Evolutionary conservation across 1,140 invertebrate genomes (phyloP).

Genomic region (Cherax quadricarinatus): DNA sequence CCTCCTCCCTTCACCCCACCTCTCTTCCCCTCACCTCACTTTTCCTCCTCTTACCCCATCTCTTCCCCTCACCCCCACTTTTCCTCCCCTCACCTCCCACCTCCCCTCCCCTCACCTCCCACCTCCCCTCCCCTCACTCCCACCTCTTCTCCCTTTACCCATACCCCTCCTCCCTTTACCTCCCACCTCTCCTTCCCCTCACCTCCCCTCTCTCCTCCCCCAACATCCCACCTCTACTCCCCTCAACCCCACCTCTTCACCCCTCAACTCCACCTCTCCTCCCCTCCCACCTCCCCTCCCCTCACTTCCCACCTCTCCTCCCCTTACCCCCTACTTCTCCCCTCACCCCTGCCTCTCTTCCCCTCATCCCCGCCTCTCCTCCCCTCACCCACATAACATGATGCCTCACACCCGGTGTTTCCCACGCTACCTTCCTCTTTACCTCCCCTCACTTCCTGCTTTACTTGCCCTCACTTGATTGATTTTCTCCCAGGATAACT

Average conservation of each 20-base stretch:
- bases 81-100: background rate
- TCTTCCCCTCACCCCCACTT: background rate
- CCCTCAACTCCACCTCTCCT: background rate
- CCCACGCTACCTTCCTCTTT: background rate
- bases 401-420: background rate
- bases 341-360: too few relatives aligned
- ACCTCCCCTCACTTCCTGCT: background rate
- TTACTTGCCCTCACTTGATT: background rate
- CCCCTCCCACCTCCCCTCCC: background rate
- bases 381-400: background rate
- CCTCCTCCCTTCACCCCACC: too few relatives aligned
- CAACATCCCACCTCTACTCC: background rate
- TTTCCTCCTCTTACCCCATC: background rate
- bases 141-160: background rate
- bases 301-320: background rate
- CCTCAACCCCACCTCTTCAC: background rate
- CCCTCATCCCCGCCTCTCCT: background rate
- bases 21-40: too few relatives aligned
- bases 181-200: background rate
- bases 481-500: background rate
- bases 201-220: background rate
- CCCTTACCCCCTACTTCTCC: background rate
- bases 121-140: too few relatives aligned
- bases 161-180: too few relatives aligned
- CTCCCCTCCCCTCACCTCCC: background rate